Conservation (phyloP, 2,113 vertebrate genomes). For the Daphoenositta chrysoptera region DNA sequence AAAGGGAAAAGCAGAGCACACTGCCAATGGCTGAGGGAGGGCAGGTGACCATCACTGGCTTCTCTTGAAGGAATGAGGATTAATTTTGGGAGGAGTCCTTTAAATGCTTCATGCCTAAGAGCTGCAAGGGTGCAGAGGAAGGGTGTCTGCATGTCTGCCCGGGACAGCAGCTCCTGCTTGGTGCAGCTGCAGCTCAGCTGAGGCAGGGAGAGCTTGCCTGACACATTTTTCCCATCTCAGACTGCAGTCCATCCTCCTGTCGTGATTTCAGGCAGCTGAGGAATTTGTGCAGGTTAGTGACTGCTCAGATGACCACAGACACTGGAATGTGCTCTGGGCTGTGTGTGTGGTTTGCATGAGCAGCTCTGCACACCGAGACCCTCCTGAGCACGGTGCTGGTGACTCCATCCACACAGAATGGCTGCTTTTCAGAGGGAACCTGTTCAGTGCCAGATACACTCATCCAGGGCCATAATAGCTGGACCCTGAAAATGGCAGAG, state of each 20-base stretch:
- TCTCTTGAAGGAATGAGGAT: neutral
- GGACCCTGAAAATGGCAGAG: neutral
- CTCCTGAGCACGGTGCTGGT: neutral
- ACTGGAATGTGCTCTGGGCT: neutral
- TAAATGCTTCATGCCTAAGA: neutral
- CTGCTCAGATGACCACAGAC: neutral
- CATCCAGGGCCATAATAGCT: fast-evolving
- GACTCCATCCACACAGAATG: neutral
- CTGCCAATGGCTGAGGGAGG: neutral
- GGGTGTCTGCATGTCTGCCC: neutral
- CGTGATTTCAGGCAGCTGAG: neutral
- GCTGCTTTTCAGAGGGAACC: neutral
- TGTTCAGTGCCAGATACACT: fast-evolving
- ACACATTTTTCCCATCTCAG: neutral
- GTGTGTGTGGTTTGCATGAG: neutral
- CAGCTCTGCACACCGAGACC: neutral
- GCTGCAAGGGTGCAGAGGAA: neutral
- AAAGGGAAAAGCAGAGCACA: neutral
- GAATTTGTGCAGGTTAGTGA: neutral
- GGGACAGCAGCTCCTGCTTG: neutral
- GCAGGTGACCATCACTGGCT: neutral
- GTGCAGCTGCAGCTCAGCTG: neutral
- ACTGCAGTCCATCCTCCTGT: neutral
- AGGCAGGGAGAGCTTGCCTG: neutral
- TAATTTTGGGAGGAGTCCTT: neutral